A percentile compares a stretch with the other conserved stretches of the same genome.
These are phyloP conservation scores for Polypedilum vanderplanki DNA, from an alignment of 1,140 invertebrate species.

Conservation along the genomic window DNA sequence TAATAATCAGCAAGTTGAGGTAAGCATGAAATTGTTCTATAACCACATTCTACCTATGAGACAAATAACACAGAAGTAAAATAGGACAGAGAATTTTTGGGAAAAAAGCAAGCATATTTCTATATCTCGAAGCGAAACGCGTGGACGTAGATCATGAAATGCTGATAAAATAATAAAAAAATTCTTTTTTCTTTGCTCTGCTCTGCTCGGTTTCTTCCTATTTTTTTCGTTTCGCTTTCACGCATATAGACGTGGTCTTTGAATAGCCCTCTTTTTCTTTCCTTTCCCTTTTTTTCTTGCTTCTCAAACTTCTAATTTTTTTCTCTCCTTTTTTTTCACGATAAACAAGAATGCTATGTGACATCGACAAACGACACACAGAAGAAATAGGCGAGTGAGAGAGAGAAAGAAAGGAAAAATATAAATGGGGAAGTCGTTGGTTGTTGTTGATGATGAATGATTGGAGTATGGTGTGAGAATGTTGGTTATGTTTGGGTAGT, in stretches of 20 bases:
- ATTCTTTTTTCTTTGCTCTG: background rate
- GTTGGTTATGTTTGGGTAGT: no score
- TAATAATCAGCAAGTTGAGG: background rate
- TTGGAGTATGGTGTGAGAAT: background rate
- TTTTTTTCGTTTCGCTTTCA: background rate
- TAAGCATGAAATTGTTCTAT: background rate
- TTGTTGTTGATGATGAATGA: background rate
- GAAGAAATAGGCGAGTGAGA: background rate
- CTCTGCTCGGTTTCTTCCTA: background rate
- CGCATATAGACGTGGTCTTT: background rate
- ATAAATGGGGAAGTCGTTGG: background rate
- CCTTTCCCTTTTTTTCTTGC: background rate
- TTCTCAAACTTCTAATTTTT: background rate
- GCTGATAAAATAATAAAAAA: constrained; percentile 1
- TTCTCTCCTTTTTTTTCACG: background rate
- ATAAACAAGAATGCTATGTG: background rate
- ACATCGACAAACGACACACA: background rate
- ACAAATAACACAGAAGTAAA: background rate
- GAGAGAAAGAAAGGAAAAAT: background rate
- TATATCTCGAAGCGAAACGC: background rate
- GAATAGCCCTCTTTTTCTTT: background rate
- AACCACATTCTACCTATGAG: background rate
- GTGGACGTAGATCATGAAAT: constrained; percentile 1
- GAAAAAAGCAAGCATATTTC: background rate
- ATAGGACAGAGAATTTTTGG: background rate